These are phyloP conservation scores for Regulus satrapa DNA, from an alignment of 2,113 vertebrate species.

Conservation along the genomic window DNA sequence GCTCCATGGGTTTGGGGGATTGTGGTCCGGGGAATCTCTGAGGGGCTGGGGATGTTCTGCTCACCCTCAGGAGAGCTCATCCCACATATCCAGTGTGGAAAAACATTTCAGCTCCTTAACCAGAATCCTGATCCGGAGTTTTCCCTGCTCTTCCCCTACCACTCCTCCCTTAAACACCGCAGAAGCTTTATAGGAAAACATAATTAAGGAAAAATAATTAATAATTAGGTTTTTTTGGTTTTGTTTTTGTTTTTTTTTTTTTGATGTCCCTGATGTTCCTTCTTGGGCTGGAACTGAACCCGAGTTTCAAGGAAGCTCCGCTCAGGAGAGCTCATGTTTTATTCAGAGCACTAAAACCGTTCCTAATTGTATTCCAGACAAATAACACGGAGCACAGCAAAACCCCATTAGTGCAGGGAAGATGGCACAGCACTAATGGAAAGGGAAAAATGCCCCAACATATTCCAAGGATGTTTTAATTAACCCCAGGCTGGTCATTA, in stretches of 20 bases:
- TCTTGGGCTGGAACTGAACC: not conserved
- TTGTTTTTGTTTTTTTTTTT: not conserved
- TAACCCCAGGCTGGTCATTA: conserved; percentile 16
- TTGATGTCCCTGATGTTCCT: not conserved
- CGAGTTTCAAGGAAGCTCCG: not conserved
- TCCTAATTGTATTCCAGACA: conserved; percentile 2
- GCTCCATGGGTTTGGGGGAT: too few relatives aligned
- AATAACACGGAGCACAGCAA: not conserved
- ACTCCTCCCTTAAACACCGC: not conserved
- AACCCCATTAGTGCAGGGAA: not conserved
- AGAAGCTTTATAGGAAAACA: not conserved
- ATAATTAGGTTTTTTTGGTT: not conserved
- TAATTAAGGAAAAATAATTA: not conserved
- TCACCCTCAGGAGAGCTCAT: not conserved
- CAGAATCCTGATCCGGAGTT: not conserved
- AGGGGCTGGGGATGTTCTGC: not conserved
- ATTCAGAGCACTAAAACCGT: not conserved
- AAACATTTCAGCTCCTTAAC: rapidly evolving
- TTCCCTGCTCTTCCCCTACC: not conserved
- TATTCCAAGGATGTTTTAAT: not conserved
- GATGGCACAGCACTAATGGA: not conserved
- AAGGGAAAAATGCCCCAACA: not conserved
- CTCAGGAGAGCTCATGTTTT: conserved; percentile 28
- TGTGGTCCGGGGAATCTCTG: not conserved
- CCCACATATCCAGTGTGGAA: rapidly evolving